Percentiles rank a stretch among this genome's conserved stretches.
Conservation (phyloP, 2,113 vertebrate species). For the Panthera uncia region DNA sequence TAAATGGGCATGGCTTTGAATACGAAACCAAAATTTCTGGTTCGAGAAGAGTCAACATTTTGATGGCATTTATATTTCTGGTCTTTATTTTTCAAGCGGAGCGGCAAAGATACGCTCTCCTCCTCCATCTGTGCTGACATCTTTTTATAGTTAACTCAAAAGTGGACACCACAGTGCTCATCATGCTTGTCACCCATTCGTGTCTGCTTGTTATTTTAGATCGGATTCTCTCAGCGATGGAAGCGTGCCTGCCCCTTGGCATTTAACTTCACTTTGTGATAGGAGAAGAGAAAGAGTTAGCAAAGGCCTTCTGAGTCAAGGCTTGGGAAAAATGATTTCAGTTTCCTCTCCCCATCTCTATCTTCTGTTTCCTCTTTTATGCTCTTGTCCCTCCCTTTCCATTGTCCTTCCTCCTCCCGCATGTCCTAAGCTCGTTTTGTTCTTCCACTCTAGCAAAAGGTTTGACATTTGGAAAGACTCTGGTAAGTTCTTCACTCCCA, state of each 20-base stretch:
- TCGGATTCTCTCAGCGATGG: not conserved
- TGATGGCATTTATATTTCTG: slow-evolving; percentile 63
- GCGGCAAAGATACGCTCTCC: not conserved
- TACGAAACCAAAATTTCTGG: slow-evolving; percentile 66
- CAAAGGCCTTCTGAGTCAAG: not conserved
- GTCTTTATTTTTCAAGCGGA: slow-evolving; percentile 53
- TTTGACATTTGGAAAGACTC: not conserved
- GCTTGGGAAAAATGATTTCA: not conserved
- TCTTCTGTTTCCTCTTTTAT: not conserved
- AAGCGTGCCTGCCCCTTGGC: not conserved
- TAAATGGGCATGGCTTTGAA: slow-evolving; percentile 56
- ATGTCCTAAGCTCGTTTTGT: rapidly evolving
- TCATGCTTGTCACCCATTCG: not conserved
- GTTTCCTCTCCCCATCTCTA: not conserved
- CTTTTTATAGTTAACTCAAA: not conserved
- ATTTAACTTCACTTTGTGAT: not conserved
- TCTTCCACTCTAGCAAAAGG: not conserved
- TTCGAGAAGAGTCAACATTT: slow-evolving; percentile 51
- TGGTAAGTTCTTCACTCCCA: not conserved
- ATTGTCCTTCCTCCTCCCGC: not conserved
- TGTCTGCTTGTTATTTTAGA: slow-evolving; percentile 25
- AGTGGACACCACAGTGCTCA: not conserved
- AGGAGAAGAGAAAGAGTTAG: not conserved
- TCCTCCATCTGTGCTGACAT: not conserved
- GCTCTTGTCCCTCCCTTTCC: not conserved